These are phyloP conservation scores for Myiopsitta monachus DNA, from an alignment of 2,113 vertebrate genomes.

Conservation along the genomic window DNA sequence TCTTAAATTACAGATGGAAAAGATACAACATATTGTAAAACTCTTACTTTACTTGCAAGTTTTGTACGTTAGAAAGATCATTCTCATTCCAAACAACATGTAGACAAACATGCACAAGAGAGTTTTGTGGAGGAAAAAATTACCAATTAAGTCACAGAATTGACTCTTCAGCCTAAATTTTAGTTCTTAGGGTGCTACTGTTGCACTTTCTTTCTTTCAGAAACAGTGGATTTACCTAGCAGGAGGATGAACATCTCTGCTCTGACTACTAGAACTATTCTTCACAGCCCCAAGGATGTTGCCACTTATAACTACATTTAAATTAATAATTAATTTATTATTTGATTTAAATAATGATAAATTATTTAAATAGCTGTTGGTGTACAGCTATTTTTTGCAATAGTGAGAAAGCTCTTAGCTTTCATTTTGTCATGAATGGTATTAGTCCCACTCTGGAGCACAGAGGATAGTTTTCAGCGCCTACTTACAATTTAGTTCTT, in stretches of 20 bases:
- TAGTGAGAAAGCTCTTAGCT: background rate
- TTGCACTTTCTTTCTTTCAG: background rate
- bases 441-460: background rate
- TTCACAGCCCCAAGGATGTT: background rate
- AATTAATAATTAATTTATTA: background rate
- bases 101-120: background rate
- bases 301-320: background rate
- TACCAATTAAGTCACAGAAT: background rate
- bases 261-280: background rate
- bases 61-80: background rate
- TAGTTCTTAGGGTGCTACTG: background rate
- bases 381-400: background rate
- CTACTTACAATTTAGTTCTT: background rate
- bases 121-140: background rate
- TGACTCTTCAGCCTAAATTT: background rate
- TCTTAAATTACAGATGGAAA: conserved; percentile 2
- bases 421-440: background rate
- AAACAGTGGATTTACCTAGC: background rate
- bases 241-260: background rate
- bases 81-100: background rate
- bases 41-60: background rate
- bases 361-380: background rate
- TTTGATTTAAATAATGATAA: background rate
- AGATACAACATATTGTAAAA: background rate
- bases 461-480: background rate